Evolutionary conservation across 1,140 invertebrate species (phyloP).

Genomic region (Octopus sinensis): DNA sequence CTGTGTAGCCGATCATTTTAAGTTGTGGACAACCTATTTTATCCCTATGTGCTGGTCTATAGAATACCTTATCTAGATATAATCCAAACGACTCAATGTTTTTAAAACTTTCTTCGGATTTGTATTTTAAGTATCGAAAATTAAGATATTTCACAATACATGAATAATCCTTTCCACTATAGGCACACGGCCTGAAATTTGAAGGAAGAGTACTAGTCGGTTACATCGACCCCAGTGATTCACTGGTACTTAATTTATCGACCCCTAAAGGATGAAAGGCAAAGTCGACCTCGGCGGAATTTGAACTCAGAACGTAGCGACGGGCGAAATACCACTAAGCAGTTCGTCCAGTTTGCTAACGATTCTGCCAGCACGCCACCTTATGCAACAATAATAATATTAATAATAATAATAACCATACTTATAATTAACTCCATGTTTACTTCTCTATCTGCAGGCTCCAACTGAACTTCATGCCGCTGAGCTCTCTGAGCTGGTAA

Average conservation of each 20-base stretch:
- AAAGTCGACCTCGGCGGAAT: not conserved
- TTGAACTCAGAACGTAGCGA: not conserved
- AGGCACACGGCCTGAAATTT: no score
- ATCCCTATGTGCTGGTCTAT: no score
- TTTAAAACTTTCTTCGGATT: no score
- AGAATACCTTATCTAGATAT: no score
- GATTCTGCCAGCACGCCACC: not conserved
- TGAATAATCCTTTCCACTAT: no score
- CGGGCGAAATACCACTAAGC: not conserved
- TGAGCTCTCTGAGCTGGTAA: conserved; percentile 22
- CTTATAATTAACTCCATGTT: not conserved
- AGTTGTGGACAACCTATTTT: no score
- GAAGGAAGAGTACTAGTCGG: no score
- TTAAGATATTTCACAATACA: no score
- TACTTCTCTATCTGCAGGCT: not conserved
- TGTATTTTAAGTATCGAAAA: no score
- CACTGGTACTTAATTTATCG: not conserved
- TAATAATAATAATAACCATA: not conserved
- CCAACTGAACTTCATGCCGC: not conserved
- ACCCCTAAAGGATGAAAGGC: not conserved
- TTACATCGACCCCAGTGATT: no score
- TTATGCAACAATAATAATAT: not conserved
- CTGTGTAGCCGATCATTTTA: no score
- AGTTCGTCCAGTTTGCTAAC: not conserved
- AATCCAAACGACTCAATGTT: no score